A percentile compares a stretch with the other conserved stretches of the same genome.
These are phyloP conservation scores for Boloria euphrosyne DNA, from an alignment of 2,888 invertebrate species.

Conservation along the genomic window DNA sequence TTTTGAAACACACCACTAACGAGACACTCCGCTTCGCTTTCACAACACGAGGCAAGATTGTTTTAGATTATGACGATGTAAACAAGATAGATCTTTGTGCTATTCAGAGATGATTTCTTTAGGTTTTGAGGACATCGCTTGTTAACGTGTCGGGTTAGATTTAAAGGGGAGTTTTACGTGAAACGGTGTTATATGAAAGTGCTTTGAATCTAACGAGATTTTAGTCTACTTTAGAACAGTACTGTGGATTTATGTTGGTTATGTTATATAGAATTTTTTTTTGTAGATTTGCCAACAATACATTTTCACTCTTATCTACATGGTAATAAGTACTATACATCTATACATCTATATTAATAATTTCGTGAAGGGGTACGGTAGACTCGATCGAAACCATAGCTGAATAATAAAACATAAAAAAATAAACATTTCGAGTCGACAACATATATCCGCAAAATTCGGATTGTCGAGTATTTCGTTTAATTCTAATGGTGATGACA, in stretches of 20 bases:
- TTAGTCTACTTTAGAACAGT: not conserved
- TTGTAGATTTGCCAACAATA: too few species aligned
- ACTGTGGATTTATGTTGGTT: not conserved
- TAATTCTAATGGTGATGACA: too few species aligned
- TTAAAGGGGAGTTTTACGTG: slow-evolving; percentile 9
- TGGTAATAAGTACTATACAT: too few species aligned
- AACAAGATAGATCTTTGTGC: slow-evolving; percentile 36
- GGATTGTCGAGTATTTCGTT: too few species aligned
- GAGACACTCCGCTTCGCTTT: slow-evolving; percentile 59
- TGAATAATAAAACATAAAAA: too few species aligned
- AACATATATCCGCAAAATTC: too few species aligned
- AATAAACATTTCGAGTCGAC: too few species aligned
- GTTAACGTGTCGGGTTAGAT: slow-evolving; percentile 13
- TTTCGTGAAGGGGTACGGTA: too few species aligned
- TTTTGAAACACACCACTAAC: slow-evolving; percentile 69
- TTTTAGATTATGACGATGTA: slow-evolving; percentile 37
- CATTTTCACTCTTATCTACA: too few species aligned
- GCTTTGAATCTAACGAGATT: not conserved
- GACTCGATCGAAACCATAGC: too few species aligned
- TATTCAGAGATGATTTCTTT: slow-evolving; percentile 34
- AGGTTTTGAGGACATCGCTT: slow-evolving; percentile 28
- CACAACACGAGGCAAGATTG: slow-evolving; percentile 40
- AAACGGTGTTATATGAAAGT: slow-evolving; percentile 4
- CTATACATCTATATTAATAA: too few species aligned
- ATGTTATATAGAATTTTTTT: too few species aligned